A percentile compares a stretch with the other conserved stretches of the same genome.
These are phyloP conservation scores for Percopsis omiscomaycus DNA, from an alignment of 2,797 vertebrate genomes.

Conservation along the genomic window DNA sequence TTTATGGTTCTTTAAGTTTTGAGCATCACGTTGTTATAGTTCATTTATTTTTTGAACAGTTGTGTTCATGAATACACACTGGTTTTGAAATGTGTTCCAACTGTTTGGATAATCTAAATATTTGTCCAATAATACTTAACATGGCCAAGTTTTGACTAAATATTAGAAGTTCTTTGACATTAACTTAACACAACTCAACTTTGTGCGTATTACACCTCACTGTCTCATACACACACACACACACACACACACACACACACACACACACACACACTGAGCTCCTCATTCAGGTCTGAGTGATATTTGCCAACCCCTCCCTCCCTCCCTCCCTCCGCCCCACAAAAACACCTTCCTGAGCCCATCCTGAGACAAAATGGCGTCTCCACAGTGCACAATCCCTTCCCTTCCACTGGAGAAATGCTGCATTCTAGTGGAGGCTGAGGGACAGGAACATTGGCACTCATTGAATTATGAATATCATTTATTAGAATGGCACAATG, in stretches of 20 bases:
- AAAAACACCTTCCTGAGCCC: slow-evolving; percentile 27
- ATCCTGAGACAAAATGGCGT: slow-evolving; percentile 69
- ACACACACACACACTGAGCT: slow-evolving; percentile 13
- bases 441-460: neutral
- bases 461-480: neutral
- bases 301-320: slow-evolving; percentile 48
- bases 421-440: slow-evolving; percentile 72
- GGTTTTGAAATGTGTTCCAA: neutral
- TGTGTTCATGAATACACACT: too few species aligned
- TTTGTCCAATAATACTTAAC: neutral
- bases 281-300: slow-evolving; percentile 51
- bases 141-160: neutral
- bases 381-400: neutral
- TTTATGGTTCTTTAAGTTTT: neutral
- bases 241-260: slow-evolving; percentile 9
- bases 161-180: slow-evolving; percentile 1
- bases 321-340: slow-evolving; percentile 38
- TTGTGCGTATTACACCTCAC: slow-evolving; percentile 12
- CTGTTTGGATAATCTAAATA: too few species aligned
- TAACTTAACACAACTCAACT: slow-evolving; percentile 7
- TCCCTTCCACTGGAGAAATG: slow-evolving; percentile 46
- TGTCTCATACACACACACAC: neutral
- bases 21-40: neutral
- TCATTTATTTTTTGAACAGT: neutral
- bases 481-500: neutral